phyloP scores from a whole-genome alignment of 1,140 invertebrate genomes.

The Panagrolaimus sp. region DNA sequence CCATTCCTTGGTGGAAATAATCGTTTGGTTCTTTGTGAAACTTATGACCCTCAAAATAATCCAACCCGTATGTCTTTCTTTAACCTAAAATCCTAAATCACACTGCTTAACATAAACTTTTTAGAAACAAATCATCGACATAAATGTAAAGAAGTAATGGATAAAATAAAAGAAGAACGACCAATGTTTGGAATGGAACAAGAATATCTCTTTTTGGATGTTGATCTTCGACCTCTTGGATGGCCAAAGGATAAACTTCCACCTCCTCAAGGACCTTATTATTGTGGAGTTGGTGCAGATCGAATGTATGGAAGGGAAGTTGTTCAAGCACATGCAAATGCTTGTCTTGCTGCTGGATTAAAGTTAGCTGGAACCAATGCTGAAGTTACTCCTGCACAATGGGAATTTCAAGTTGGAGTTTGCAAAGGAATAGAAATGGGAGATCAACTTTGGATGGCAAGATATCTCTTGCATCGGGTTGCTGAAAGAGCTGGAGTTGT shows the following conservation, averaged over 20 bases:
- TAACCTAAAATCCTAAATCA: no score
- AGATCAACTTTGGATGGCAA: constrained; percentile 81
- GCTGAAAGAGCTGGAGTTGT: constrained; percentile 83
- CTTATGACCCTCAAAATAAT: constrained; percentile 70
- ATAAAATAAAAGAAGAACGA: constrained; percentile 67
- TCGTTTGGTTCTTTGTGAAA: constrained; percentile 81
- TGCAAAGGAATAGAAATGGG: constrained; percentile 72
- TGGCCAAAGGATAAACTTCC: constrained; percentile 90
- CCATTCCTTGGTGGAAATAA: constrained; percentile 84
- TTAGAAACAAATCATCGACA: constrained; percentile 71
- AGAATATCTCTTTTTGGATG: constrained; percentile 84
- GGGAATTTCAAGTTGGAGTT: constrained; percentile 53
- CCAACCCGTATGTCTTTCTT: constrained; percentile 67
- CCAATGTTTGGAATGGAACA: constrained; percentile 92
- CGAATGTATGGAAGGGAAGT: constrained; percentile 85
- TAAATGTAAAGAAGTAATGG: constrained; percentile 70
- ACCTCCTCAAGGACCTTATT: constrained; percentile 75
- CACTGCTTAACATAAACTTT: constrained; percentile 20
- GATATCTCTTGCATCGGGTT: constrained; percentile 75
- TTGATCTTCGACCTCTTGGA: constrained; percentile 68
- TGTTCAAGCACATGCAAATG: constrained; percentile 73
- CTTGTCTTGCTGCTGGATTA: constrained; percentile 78
- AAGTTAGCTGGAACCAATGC: constrained; percentile 81
- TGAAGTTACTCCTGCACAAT: constrained; percentile 35
- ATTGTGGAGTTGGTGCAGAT: constrained; percentile 86